phyloP scores from a whole-genome alignment of 2,113 vertebrate genomes.

The Psettodes erumei region DNA sequence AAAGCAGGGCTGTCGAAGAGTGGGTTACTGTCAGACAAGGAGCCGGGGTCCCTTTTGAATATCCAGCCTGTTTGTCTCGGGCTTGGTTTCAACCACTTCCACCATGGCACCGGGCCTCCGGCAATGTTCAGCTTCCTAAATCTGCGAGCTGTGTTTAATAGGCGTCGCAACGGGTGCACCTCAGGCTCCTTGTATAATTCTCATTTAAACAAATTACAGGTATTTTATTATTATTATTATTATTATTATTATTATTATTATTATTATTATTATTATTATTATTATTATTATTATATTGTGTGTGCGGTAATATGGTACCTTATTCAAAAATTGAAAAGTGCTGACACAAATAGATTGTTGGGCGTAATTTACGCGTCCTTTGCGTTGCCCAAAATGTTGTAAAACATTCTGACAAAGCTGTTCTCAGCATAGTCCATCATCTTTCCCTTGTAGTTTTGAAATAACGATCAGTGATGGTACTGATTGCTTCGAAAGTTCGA shows the following conservation, averaged over 20 bases:
- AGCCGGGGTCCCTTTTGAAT: conserved; percentile 63
- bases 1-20: conserved; percentile 57
- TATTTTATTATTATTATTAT: conserved; percentile 45
- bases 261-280: not conserved
- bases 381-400: not conserved
- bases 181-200: conserved; percentile 34
- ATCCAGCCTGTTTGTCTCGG: conserved; percentile 65
- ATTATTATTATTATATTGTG: not conserved
- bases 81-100: conserved; percentile 69
- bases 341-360: not conserved
- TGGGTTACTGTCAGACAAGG: conserved; percentile 49
- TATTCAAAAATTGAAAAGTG: not conserved
- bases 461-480: not conserved
- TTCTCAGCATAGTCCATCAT: too few species aligned
- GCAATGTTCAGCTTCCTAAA: conserved; percentile 52
- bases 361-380: conserved; percentile 2
- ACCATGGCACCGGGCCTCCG: conserved; percentile 58
- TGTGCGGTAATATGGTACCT: not conserved
- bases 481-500: not conserved
- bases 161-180: conserved; percentile 43
- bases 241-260: conserved; percentile 24
- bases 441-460: not conserved
- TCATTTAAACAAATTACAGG: conserved; percentile 15
- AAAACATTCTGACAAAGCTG: not conserved
- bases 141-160: conserved; percentile 58